Evolutionary conservation across 1,140 invertebrate genomes (phyloP).

Genomic region (Drosophila subobscura): DNA sequence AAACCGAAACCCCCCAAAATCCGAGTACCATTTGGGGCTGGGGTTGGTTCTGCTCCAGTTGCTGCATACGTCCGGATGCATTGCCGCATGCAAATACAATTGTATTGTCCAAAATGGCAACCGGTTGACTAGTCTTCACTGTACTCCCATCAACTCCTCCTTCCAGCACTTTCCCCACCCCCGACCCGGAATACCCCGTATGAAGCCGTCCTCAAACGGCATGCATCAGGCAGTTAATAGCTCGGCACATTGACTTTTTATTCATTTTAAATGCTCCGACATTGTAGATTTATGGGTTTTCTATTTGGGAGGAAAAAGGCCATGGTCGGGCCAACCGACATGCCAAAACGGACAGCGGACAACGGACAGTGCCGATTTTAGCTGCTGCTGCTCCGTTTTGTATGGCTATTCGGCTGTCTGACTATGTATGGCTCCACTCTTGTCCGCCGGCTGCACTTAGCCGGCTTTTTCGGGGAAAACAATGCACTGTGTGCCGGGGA

Average conservation of each 20-base stretch:
- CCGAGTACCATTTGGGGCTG: slow-evolving; percentile 29
- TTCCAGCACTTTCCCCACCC: neutral
- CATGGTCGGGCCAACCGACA: slow-evolving; percentile 40
- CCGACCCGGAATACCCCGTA: neutral
- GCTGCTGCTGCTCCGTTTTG: neutral
- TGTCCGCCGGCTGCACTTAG: slow-evolving; percentile 70
- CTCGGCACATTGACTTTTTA: slow-evolving; percentile 81
- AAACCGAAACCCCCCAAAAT: slow-evolving; percentile 51
- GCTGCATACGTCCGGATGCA: slow-evolving; percentile 64
- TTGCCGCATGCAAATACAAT: slow-evolving; percentile 78
- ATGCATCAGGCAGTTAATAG: slow-evolving; percentile 79
- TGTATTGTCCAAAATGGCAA: slow-evolving; percentile 79
- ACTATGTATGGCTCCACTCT: neutral
- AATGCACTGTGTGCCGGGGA: slow-evolving; percentile 58
- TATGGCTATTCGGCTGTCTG: no score
- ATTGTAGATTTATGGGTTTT: slow-evolving; percentile 79
- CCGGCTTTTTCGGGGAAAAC: slow-evolving; percentile 67
- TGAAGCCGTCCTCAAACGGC: slow-evolving; percentile 27
- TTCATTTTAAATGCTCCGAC: slow-evolving; percentile 80
- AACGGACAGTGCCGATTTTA: slow-evolving; percentile 3
- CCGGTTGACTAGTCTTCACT: slow-evolving; percentile 53
- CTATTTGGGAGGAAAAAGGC: slow-evolving; percentile 65
- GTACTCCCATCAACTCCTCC: slow-evolving; percentile 1
- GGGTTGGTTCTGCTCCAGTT: slow-evolving; percentile 36
- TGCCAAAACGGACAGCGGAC: slow-evolving; percentile 14